These are phyloP conservation scores for Protosalanx chinensis DNA, from an alignment of 2,797 vertebrate species.

Conservation along the genomic window DNA sequence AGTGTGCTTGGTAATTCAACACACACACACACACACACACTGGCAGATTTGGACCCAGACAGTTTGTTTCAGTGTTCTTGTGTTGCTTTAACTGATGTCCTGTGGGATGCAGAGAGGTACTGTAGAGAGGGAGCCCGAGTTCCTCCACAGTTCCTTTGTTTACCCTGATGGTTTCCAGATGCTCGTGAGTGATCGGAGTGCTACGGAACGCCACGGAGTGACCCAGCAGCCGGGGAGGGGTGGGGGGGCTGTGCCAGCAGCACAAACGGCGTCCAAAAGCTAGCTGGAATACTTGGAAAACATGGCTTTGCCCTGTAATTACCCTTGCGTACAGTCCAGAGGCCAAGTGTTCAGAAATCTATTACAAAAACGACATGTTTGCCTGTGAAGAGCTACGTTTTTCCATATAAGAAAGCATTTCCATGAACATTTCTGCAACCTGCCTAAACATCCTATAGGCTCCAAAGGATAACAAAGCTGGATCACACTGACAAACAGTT, in stretches of 20 bases:
- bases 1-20: constrained; percentile 65
- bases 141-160: constrained; percentile 88
- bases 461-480: not conserved
- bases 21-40: constrained; percentile 44
- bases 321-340: constrained; percentile 50
- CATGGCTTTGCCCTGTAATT: constrained; percentile 62
- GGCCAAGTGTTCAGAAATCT: constrained; percentile 38
- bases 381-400: constrained; percentile 23
- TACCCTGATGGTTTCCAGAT: constrained; percentile 96
- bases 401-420: constrained; percentile 11
- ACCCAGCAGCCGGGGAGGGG: constrained; percentile 77
- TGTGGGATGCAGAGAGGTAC: constrained; percentile 68
- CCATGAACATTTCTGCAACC: not conserved
- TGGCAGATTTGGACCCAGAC: constrained; percentile 60
- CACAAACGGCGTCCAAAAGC: constrained; percentile 55
- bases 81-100: constrained; percentile 80
- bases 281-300: constrained; percentile 70
- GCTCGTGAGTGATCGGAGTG: constrained; percentile 71
- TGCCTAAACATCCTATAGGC: not conserved
- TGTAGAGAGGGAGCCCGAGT: constrained; percentile 74
- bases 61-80: constrained; percentile 76
- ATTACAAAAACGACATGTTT: constrained; percentile 52
- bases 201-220: constrained; percentile 70
- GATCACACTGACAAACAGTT: constrained; percentile 23
- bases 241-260: constrained; percentile 60